Conservation (phyloP, 2,113 vertebrate species). For the Rallus limicola region DNA sequence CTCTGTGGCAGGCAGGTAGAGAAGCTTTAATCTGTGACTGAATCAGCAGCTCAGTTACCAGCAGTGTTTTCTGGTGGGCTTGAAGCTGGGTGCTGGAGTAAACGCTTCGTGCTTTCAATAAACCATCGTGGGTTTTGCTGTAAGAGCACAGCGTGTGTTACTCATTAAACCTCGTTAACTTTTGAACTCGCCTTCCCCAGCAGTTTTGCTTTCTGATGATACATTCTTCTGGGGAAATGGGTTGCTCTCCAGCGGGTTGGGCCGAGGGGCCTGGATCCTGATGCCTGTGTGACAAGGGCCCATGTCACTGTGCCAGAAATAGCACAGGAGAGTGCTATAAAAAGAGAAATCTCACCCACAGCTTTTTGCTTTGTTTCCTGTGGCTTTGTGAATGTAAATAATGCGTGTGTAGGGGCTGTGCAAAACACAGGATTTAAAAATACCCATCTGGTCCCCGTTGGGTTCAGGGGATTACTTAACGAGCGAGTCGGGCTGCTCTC, state of each 20-base stretch:
- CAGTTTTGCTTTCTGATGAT: background rate
- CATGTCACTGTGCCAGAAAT: background rate
- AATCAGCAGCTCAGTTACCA: background rate
- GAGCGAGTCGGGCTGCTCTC: background rate
- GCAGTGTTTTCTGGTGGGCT: background rate
- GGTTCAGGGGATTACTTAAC: background rate
- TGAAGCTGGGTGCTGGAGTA: background rate
- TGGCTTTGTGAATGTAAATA: background rate
- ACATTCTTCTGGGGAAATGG: background rate
- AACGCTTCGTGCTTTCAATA: background rate
- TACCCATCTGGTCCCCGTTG: background rate
- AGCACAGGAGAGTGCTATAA: background rate
- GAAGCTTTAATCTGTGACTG: background rate
- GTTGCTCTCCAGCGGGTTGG: background rate
- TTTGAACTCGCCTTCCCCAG: background rate
- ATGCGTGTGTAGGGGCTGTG: background rate
- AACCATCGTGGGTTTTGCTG: background rate
- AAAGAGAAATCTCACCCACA: background rate
- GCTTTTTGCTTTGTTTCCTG: background rate
- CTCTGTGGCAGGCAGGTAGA: fast-evolving
- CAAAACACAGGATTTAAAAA: background rate
- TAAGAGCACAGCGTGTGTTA: background rate
- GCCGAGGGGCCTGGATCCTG: background rate
- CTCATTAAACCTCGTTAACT: background rate
- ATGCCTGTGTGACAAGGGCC: background rate